Percentiles rank a stretch among this genome's conserved stretches.
Conservation (phyloP, 2,888 invertebrate genomes). For the Thera obeliscata region DNA sequence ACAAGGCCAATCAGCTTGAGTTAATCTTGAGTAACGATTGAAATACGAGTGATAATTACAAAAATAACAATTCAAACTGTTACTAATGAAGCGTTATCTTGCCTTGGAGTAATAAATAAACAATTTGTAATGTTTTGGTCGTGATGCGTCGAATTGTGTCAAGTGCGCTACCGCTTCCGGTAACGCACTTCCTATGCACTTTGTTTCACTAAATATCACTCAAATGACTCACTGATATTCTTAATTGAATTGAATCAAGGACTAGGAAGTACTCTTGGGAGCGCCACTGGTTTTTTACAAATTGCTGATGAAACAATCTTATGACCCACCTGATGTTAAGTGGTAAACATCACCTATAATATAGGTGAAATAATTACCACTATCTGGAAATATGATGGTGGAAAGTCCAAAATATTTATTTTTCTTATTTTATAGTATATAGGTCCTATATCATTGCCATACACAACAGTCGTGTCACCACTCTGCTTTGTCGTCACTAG, state of each 20-base stretch:
- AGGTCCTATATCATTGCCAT: too few species aligned
- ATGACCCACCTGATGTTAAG: too few species aligned
- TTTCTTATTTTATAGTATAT: too few species aligned
- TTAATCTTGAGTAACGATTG: neutral
- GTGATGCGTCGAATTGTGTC: conserved; percentile 38
- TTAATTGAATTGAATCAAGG: conserved; percentile 17
- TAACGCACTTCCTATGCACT: conserved; percentile 30
- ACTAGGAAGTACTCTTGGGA: too few species aligned
- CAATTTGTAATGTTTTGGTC: conserved; percentile 10
- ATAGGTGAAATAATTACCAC: too few species aligned
- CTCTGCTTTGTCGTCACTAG: too few species aligned
- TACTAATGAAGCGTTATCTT: conserved; percentile 35
- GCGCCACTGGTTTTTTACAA: too few species aligned
- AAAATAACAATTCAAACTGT: neutral
- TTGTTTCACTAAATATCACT: conserved; percentile 17
- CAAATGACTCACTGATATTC: conserved; percentile 19
- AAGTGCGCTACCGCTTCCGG: conserved; percentile 32
- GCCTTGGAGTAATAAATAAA: conserved; percentile 26
- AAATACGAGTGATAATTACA: neutral
- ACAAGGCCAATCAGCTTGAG: neutral
- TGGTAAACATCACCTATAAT: too few species aligned
- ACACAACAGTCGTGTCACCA: too few species aligned
- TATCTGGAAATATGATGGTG: too few species aligned
- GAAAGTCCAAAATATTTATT: too few species aligned
- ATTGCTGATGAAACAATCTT: too few species aligned